Conservation (phyloP, 2,113 vertebrate genomes). For the Furnarius figulus region DNA sequence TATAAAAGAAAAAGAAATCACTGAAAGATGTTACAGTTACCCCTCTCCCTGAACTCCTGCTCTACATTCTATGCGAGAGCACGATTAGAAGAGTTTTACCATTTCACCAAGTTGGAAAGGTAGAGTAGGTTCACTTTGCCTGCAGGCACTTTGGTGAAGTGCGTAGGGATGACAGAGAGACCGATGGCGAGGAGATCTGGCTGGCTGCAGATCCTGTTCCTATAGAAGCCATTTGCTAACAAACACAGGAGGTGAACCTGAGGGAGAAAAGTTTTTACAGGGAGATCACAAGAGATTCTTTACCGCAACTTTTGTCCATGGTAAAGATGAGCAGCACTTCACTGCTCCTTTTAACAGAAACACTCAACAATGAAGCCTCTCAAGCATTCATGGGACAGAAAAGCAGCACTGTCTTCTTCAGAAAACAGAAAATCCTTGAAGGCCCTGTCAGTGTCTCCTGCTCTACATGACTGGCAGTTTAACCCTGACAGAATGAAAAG, state of each 20-base stretch:
- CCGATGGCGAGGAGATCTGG: conserved; percentile 86
- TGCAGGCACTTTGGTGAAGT: conserved; percentile 72
- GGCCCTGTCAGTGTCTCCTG: background rate
- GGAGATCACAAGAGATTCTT: background rate
- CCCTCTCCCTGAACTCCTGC: background rate
- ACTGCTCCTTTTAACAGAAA: background rate
- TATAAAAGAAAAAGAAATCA: background rate
- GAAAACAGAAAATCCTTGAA: background rate
- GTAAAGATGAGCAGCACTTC: background rate
- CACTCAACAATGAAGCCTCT: background rate
- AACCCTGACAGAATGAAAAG: background rate
- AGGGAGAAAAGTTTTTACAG: background rate
- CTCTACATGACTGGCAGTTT: background rate
- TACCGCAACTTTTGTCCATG: background rate
- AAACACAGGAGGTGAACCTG: conserved; percentile 96
- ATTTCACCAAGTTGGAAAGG: conserved; percentile 86
- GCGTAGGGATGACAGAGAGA: conserved; percentile 86
- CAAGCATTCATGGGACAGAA: background rate
- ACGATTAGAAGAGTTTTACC: conserved; percentile 71
- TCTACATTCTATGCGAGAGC: background rate
- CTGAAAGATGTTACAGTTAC: background rate
- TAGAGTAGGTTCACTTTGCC: conserved; percentile 73
- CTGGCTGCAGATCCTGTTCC: conserved; percentile 82
- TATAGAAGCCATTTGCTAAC: conserved; percentile 87
- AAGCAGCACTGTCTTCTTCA: background rate